phyloP scores from a whole-genome alignment of 2,797 vertebrate species.

The Phylloscopus collybita region DNA sequence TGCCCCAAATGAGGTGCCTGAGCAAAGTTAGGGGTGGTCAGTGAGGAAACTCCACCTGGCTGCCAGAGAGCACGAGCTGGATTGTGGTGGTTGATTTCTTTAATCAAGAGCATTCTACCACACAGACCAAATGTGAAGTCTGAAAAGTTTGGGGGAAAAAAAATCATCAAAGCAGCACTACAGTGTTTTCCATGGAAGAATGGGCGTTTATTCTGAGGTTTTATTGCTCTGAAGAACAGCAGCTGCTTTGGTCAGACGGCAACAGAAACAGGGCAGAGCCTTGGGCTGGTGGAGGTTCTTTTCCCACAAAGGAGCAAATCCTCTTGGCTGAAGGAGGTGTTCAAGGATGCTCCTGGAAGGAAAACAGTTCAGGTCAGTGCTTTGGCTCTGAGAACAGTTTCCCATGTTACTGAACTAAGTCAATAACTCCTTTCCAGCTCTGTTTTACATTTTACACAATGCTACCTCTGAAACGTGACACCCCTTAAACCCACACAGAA shows the following conservation, averaged over 20 bases:
- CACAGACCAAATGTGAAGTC: not conserved
- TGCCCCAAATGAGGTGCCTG: not conserved
- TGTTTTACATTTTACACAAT: conserved; percentile 66
- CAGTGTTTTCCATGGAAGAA: conserved; percentile 5
- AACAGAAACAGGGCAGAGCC: not conserved
- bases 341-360: not conserved
- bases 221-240: not conserved
- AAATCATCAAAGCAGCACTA: not conserved
- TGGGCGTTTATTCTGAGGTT: not conserved
- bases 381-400: conserved; percentile 4
- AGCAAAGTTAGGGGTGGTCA: not conserved
- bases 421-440: conserved; percentile 27
- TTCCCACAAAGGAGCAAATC: not conserved
- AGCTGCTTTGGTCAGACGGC: not conserved
- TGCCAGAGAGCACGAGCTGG: not conserved
- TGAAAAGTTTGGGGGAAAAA: not conserved
- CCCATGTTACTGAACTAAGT: conserved; percentile 15
- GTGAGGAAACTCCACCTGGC: not conserved
- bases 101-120: not conserved
- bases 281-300: not conserved
- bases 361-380: not conserved
- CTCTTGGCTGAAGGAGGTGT: not conserved
- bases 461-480: conserved; percentile 77
- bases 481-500: conserved; percentile 58
- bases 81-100: not conserved